Percentiles rank a stretch among this genome's conserved stretches.
Conservation (phyloP, 2,888 invertebrate genomes). For the Cosmorhoe ocellata region DNA sequence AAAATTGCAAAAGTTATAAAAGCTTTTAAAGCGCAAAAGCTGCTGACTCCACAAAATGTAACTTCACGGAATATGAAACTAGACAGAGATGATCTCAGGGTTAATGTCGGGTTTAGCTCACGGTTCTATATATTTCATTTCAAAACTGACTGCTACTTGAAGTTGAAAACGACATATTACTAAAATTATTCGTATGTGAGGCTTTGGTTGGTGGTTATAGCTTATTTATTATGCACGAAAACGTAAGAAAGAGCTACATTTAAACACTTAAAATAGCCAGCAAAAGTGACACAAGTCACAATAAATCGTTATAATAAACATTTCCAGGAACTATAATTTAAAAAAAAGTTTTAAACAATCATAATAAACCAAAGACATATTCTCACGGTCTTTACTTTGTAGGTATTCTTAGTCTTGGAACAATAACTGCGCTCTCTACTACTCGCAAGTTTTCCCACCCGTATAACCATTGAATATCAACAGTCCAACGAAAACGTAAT, state of each 20-base stretch:
- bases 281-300: not conserved
- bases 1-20: too few relatives aligned
- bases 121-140: not conserved
- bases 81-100: conserved; percentile 33
- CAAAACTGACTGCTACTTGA: not conserved
- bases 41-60: conserved; percentile 26
- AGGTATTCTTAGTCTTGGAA: not conserved
- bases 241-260: too few relatives aligned
- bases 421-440: conserved; percentile 4
- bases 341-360: not conserved
- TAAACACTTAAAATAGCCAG: too few relatives aligned
- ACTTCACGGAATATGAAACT: conserved; percentile 47
- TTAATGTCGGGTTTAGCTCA: conserved; percentile 17
- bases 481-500: conserved; percentile 19
- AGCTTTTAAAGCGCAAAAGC: conserved; percentile 21
- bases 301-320: not conserved
- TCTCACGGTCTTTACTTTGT: conserved; percentile 8
- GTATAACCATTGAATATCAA: conserved; percentile 9
- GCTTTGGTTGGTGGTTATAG: too few relatives aligned
- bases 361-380: not conserved
- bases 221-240: too few relatives aligned
- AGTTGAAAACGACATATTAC: too few relatives aligned
- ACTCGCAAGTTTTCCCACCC: conserved; percentile 15
- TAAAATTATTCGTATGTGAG: too few relatives aligned
- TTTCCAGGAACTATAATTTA: not conserved